Base-by-base conservation (phyloP, 2,797 vertebrate species). In the Gymnopithys bicolor region DNA sequence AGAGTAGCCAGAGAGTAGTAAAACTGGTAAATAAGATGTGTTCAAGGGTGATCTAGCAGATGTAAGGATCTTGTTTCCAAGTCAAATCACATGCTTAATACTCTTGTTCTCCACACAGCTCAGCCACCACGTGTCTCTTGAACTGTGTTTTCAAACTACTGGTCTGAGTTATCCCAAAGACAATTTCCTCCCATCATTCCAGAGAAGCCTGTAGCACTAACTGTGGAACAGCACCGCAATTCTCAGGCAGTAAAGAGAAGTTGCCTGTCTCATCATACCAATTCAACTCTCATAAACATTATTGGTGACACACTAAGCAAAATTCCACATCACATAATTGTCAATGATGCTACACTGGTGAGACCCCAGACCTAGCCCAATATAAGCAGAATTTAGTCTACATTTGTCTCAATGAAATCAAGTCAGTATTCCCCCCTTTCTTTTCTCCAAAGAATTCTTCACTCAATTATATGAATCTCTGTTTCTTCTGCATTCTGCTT, bases 111-210 rank as follows among this genome's bases (percentile, higher is more conserved):
- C 11, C 48, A 48, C 22, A 35, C 17, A 70, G 32, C 11, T 80
- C 28, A 70, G 30, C 16, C 33, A 51, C 9, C 0, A 0, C 1
- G 3, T 39, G 7, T 35, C 28, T 33, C 12, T 15, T 69, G 11
- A 69, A 60, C 8, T 15, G 3, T 21, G 9, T 87, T 88, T 49
- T 71, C 75, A 73, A 64, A 16, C 8, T 19, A 37, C 18, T 10
- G 6, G 28, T 49, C 56, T 60, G 83, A 81, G 33, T 30, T 68
- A 39, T 7, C 24, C 22, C 49, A 56, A 30, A 46, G 37, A 55
- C 6, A 19, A 64, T 55, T 68, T 93, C 10, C 16, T 81, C 53
- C 30, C 33, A 35, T 21, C 41, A 35, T 13, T n/a, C 35, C 30
- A 62, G 39, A 74, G 2, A 59, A 59, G 8, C 19, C 48, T 51